Percentiles rank a stretch among this genome's conserved stretches.
Evolutionary conservation across 1,140 invertebrate species (phyloP).

Genomic region (Acromyrmex heyeri): DNA sequence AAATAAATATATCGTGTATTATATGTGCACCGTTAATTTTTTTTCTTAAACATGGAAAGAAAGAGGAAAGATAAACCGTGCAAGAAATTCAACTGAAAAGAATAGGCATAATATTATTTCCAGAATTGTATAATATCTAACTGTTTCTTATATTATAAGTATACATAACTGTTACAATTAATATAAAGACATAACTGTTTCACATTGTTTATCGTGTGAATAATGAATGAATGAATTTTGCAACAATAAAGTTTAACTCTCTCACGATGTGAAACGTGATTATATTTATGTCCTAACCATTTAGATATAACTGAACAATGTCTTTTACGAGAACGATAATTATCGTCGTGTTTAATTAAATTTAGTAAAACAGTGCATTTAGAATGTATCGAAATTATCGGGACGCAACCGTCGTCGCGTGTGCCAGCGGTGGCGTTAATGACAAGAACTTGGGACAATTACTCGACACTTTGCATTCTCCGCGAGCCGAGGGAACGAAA

Average conservation of each 20-base stretch:
- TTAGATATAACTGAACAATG: constrained; percentile 6
- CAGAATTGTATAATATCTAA: neutral
- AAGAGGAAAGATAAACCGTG: too few species aligned
- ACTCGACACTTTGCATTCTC: constrained; percentile 57
- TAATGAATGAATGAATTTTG: neutral
- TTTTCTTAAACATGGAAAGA: too few species aligned
- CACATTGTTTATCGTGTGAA: neutral
- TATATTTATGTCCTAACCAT: constrained; percentile 6
- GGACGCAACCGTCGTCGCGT: constrained; percentile 26
- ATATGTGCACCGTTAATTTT: too few species aligned
- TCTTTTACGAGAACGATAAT: constrained; percentile 23
- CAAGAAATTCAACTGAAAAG: too few species aligned
- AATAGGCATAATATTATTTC: too few species aligned
- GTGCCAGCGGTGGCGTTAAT: constrained; percentile 37
- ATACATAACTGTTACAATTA: constrained; percentile 1
- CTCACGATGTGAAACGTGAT: constrained; percentile 17
- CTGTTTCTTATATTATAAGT: constrained; percentile 1
- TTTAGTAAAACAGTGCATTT: constrained; percentile 50
- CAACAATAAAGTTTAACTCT: constrained; percentile 19
- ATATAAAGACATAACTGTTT: constrained; percentile 13
- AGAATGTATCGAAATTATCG: constrained; percentile 49
- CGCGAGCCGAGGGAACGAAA: constrained; percentile 19
- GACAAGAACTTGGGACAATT: constrained; percentile 59
- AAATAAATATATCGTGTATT: neutral
- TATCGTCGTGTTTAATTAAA: constrained; percentile 48